Evolutionary conservation across 2,888 invertebrate species (phyloP).

Genomic region (Aspidapion aeneum): DNA sequence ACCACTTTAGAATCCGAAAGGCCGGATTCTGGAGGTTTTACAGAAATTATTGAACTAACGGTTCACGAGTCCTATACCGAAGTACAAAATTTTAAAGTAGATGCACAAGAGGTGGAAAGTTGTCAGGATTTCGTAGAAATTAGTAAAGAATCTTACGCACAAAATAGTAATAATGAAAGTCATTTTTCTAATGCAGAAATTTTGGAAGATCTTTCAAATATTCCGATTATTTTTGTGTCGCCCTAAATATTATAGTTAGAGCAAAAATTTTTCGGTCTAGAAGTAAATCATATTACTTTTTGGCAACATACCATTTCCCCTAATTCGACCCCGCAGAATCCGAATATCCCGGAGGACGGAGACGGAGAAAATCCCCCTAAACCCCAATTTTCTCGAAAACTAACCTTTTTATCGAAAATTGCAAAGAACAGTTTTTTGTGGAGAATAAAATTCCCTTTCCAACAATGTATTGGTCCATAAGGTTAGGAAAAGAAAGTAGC

Average conservation of each 20-base stretch:
- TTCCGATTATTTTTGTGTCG: not conserved
- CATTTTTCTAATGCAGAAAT: not conserved
- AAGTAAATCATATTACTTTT: not conserved
- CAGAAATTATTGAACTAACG: not conserved
- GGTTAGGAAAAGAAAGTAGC: too few species aligned
- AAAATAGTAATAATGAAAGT: not conserved
- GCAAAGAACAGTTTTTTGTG: too few species aligned
- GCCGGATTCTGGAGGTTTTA: not conserved
- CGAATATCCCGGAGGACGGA: too few species aligned
- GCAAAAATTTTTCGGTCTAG: not conserved
- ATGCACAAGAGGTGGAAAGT: not conserved
- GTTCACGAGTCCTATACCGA: not conserved
- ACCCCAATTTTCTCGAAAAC: too few species aligned
- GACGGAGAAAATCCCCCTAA: too few species aligned
- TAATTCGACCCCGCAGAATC: too few species aligned
- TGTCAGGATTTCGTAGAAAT: not conserved
- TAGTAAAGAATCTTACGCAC: not conserved
- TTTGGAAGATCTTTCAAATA: not conserved
- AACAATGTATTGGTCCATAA: too few species aligned
- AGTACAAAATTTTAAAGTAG: not conserved
- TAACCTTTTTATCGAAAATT: too few species aligned
- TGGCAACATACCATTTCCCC: too few species aligned
- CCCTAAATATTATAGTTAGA: too few species aligned
- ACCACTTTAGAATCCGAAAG: too few species aligned
- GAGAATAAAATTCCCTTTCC: too few species aligned